These are phyloP conservation scores for Prinia subflava DNA, from an alignment of 2,113 vertebrate species.

Conservation along the genomic window DNA sequence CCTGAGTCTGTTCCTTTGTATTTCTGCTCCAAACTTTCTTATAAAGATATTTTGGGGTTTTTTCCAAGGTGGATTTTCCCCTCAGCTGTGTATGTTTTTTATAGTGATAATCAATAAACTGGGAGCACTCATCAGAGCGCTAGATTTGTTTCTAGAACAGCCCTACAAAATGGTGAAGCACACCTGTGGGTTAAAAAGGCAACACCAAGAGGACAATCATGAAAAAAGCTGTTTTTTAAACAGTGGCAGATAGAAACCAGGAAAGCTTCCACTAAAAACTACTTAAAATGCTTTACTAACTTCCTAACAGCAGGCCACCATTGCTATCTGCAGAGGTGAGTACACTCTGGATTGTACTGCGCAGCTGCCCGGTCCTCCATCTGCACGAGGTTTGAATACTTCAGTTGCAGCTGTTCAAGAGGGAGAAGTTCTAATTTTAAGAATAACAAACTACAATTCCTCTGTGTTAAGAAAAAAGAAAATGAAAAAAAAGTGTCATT, in stretches of 20 bases:
- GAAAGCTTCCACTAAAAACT: background rate
- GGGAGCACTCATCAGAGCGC: background rate
- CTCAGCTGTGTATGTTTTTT: background rate
- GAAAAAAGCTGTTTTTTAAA: background rate
- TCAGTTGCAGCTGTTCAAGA: background rate
- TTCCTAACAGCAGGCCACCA: background rate
- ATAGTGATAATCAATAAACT: background rate
- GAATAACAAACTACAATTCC: background rate
- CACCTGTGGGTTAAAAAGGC: background rate
- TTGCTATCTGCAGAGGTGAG: background rate
- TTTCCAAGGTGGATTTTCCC: background rate
- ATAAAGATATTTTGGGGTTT: accelerated
- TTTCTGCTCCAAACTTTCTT: background rate
- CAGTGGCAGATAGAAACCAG: background rate
- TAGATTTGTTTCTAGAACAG: background rate
- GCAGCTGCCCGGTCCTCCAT: background rate
- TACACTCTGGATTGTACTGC: background rate
- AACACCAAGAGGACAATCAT: background rate
- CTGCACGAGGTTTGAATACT: background rate
- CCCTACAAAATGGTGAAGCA: background rate
- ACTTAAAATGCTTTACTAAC: background rate
- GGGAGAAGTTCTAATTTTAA: background rate
- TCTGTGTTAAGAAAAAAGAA: background rate
- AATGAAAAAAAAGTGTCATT: background rate
- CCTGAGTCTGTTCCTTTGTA: background rate